Evolutionary conservation across 2,113 vertebrate genomes (phyloP), one percentile per base, ranked within the genome.

Genomic region (Pristiophorus japonicus): DNA sequence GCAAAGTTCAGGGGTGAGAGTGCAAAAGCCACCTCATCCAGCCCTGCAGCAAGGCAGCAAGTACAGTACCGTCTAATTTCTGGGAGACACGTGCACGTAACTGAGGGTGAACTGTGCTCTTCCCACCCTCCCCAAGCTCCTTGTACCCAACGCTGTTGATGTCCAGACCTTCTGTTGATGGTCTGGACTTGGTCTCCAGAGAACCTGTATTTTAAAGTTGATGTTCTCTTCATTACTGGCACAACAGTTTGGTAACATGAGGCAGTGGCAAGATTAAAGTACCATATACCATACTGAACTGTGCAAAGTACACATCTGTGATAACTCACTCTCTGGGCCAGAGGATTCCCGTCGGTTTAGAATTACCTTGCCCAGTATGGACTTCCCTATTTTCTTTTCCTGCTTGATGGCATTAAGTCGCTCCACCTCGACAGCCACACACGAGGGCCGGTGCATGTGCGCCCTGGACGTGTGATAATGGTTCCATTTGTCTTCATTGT

Each of bases 311-410:
- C 38, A 78, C 38, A 55, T 45, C 63, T 42, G 94, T 70, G 94
- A 45, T 20, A 4, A 2, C 38, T 81, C n/a, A 95, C 73, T 59
- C 66, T 51, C 10, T 30, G 11, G 42, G n/a, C 94, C 30, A 47
- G 94, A 73, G 55, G 10, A 59, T 62, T 34, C 30, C 22, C 30
- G 1, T 45, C 38, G 18, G 12, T 18, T 95, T 94, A 95, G 27
- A n/a, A 96, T 1, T 96, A 99, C 99, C 98, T 99, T 99, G 73
- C 99, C 99, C 95, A 99, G 97, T 96, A 98, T 95, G 1, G 99
- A 99, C 96, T 99, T 98, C 11, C 99, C 99, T 0, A 99, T 99
- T 97, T 98, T 99, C 97, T 97, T 99, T 96, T 98, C 98, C 88
- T 98, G 97, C 96, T 98, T 96, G 94, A 99, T 97, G 3, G 97